Evolutionary conservation across 2,113 vertebrate species (phyloP).

Genomic region (Takifugu flavidus): DNA sequence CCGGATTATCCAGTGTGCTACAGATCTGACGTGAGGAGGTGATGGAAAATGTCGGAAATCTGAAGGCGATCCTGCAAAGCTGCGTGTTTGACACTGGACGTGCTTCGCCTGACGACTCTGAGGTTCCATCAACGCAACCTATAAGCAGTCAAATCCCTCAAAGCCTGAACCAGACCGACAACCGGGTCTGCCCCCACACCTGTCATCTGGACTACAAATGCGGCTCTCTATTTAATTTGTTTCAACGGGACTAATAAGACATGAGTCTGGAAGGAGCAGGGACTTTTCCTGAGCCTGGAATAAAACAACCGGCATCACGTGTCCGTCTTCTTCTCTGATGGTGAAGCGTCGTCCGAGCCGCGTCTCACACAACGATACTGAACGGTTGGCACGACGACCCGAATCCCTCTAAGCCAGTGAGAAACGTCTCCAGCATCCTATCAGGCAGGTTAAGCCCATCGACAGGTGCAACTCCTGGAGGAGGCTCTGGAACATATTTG

Average conservation of each 20-base stretch:
- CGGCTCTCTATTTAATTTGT: conserved; percentile 39
- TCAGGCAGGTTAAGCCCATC: neutral
- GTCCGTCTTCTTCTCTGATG: neutral
- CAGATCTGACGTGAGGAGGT: too few species aligned
- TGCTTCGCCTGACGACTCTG: neutral
- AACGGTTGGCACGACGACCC: neutral
- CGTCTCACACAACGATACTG: neutral
- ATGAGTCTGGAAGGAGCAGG: conserved; percentile 10
- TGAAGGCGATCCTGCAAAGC: neutral
- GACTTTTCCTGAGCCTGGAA: neutral
- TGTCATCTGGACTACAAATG: conserved; percentile 7
- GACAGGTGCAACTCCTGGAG: neutral
- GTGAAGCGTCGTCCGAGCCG: too few species aligned
- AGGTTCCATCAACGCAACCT: neutral
- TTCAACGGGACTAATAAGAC: conserved; percentile 52
- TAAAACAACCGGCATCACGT: neutral
- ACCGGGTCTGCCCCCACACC: conserved; percentile 10
- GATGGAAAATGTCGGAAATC: neutral
- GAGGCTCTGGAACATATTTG: neutral
- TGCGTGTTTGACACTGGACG: neutral
- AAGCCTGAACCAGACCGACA: conserved; percentile 19
- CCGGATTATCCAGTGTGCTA: too few species aligned
- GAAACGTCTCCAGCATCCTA: neutral
- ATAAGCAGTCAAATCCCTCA: conserved; percentile 7
- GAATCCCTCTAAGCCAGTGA: neutral